These are phyloP conservation scores for Drosophila navojoa DNA, from an alignment of 1,140 invertebrate species.

Conservation along the genomic window DNA sequence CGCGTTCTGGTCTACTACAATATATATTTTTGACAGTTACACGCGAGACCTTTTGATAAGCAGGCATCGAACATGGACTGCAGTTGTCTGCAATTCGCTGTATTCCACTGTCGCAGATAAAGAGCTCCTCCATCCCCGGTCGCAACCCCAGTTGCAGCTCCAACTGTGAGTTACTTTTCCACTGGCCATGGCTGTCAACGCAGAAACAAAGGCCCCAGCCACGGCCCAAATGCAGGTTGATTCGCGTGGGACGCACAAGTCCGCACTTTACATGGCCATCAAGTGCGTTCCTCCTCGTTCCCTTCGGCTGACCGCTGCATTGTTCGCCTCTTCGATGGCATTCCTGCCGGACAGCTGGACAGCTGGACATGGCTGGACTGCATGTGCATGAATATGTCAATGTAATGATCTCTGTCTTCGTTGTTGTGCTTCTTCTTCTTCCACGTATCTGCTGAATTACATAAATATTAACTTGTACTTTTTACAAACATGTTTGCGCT, in stretches of 20 bases:
- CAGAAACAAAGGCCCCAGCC: conserved; percentile 42
- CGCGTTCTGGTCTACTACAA: conserved; percentile 17
- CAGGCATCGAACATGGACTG: conserved; percentile 46
- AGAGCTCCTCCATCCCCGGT: conserved; percentile 29
- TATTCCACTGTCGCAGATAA: conserved; percentile 59
- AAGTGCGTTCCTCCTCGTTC: too few relatives aligned
- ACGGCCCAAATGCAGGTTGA: conserved; percentile 41
- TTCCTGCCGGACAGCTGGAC: conserved; percentile 36
- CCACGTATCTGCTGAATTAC: conserved; percentile 67
- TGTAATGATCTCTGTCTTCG: conserved; percentile 67
- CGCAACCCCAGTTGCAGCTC: background rate
- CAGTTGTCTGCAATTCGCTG: conserved; percentile 8
- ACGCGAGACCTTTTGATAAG: conserved; percentile 71
- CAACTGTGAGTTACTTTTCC: conserved; percentile 42
- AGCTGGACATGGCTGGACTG: conserved; percentile 14
- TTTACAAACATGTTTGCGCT: conserved; percentile 75
- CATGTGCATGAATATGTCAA: conserved; percentile 75
- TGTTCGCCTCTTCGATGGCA: conserved; percentile 55
- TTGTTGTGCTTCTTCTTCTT: conserved; percentile 27
- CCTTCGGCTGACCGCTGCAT: conserved; percentile 6
- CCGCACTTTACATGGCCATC: conserved; percentile 41
- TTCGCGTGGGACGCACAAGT: conserved; percentile 49
- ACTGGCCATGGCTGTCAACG: conserved; percentile 10
- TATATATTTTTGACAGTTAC: conserved; percentile 75
- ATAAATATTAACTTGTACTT: conserved; percentile 82